Percentiles rank a stretch among this genome's conserved stretches.
These are phyloP conservation scores for Ciconia boyciana DNA, from an alignment of 2,113 vertebrate genomes.

Conservation along the genomic window DNA sequence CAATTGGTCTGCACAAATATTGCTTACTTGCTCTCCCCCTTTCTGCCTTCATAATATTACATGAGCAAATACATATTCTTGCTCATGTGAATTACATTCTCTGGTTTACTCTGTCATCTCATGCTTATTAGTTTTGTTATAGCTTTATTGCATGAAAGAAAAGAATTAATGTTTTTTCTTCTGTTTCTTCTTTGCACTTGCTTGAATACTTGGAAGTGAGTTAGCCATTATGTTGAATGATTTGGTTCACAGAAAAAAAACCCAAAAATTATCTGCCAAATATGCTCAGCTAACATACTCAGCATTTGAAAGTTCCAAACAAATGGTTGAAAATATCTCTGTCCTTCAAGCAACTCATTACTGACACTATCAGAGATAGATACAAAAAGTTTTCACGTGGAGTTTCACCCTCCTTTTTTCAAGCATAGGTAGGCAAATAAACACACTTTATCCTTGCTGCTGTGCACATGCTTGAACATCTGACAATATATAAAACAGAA, in stretches of 20 bases:
- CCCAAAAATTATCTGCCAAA: background rate
- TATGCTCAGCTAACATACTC: background rate
- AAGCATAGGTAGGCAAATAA: background rate
- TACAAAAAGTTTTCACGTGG: background rate
- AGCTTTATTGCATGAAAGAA: background rate
- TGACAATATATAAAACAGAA: background rate
- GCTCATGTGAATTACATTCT: background rate
- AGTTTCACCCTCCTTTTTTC: background rate
- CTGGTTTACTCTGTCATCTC: background rate
- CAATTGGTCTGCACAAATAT: background rate
- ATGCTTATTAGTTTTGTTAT: background rate
- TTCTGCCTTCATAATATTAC: background rate
- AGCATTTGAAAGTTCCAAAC: background rate
- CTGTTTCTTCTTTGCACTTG: rapidly evolving
- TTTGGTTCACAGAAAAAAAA: background rate
- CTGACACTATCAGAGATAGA: background rate
- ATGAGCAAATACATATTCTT: background rate
- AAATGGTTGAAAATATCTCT: background rate
- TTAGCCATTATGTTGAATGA: background rate
- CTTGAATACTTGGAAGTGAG: background rate
- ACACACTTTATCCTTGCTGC: background rate
- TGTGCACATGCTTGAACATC: background rate
- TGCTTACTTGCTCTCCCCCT: background rate
- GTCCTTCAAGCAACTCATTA: background rate
- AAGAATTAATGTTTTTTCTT: background rate